Percentiles rank a stretch among this genome's conserved stretches.
These are phyloP conservation scores for Perccottus glenii DNA, from an alignment of 2,113 vertebrate species.

Conservation along the genomic window DNA sequence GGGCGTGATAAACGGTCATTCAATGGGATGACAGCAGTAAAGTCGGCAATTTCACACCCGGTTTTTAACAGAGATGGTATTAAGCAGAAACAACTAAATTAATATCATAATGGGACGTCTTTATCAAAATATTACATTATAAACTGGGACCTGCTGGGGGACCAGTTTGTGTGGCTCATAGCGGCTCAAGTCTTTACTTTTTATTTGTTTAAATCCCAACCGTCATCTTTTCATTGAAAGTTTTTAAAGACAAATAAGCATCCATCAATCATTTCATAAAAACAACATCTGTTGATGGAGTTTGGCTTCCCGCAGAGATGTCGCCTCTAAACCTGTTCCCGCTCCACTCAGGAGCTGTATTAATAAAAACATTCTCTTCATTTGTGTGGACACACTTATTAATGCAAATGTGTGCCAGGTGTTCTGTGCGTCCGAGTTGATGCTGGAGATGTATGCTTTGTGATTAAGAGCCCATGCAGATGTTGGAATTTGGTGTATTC, in stretches of 20 bases:
- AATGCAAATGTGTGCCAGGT: not conserved
- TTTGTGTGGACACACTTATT: too few relatives aligned
- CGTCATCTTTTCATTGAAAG: not conserved
- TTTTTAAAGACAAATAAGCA: not conserved
- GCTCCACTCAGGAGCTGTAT: too few relatives aligned
- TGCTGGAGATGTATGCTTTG: not conserved
- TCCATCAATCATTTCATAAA: not conserved
- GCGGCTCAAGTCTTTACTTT: too few relatives aligned
- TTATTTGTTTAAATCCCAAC: not conserved
- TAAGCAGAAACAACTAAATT: too few relatives aligned
- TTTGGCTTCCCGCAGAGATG: conserved; percentile 3
- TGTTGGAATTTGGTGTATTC: not conserved
- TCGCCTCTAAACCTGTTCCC: not conserved
- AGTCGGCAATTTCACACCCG: too few relatives aligned
- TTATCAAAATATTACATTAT: too few relatives aligned
- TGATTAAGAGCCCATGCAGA: conserved; percentile 6
- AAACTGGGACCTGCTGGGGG: too few relatives aligned
- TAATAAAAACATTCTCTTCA: not conserved
- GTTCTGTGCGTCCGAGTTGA: not conserved
- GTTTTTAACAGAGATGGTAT: too few relatives aligned
- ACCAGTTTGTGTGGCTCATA: too few relatives aligned
- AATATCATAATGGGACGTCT: too few relatives aligned
- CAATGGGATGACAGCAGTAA: too few relatives aligned
- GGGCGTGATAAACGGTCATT: too few relatives aligned
- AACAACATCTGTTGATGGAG: conserved; percentile 7